These are phyloP conservation scores for Agrenia bidenticulata DNA, from an alignment of 2,888 invertebrate species.

Conservation along the genomic window DNA sequence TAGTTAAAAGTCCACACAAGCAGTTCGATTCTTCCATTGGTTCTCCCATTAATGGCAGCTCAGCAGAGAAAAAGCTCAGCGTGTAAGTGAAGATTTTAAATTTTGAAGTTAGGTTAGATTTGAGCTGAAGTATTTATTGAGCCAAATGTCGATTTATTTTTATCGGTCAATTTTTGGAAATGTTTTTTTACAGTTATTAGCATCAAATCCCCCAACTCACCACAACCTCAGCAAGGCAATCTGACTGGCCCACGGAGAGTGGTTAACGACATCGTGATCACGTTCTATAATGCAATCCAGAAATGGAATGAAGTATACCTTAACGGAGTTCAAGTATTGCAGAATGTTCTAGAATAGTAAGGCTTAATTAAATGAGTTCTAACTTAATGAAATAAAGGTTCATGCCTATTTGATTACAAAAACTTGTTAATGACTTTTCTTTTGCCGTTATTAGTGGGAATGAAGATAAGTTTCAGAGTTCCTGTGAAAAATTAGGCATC, in stretches of 20 bases:
- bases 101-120: no score
- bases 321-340: conserved; percentile 34
- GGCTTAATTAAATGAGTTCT: conserved; percentile 9
- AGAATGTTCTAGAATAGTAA: conserved; percentile 38
- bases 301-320: conserved; percentile 43
- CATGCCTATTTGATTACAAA: no score
- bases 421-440: conserved; percentile 16
- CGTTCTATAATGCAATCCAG: conserved; percentile 39
- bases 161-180: no score
- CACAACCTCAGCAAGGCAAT: conserved; percentile 33
- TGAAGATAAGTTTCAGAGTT: conserved; percentile 35
- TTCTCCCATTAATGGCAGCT: no score
- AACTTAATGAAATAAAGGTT: no score
- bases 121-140: no score
- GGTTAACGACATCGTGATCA: conserved; percentile 43
- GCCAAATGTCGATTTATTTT: no score
- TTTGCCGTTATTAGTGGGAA: conserved; percentile 25
- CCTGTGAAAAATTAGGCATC: conserved; percentile 40
- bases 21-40: no score
- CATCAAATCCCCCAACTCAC: conserved; percentile 25
- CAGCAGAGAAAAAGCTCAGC: conserved; percentile 20
- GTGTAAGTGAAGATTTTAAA: conserved; percentile 22
- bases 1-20: no score
- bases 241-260: conserved; percentile 42
- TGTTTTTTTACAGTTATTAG: neutral